These are phyloP conservation scores for Tragopan temminckii DNA, from an alignment of 2,797 vertebrate species.

Conservation along the genomic window DNA sequence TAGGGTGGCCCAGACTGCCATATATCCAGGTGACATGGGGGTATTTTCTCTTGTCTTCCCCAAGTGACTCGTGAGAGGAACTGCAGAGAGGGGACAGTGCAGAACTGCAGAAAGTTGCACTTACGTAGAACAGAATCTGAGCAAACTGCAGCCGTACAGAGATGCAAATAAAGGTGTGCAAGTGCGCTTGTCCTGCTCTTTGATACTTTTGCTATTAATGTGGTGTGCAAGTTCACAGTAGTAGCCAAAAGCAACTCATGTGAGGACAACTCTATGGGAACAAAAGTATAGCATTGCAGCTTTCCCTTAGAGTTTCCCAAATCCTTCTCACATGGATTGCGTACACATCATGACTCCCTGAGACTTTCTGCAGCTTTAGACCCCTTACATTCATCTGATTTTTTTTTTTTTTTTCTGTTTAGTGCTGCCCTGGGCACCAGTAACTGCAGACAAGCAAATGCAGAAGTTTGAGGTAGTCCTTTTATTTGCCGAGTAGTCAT, in stretches of 20 bases:
- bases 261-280: neutral
- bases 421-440: neutral
- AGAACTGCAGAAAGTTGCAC: neutral
- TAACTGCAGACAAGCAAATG: neutral
- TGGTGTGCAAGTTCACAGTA: neutral
- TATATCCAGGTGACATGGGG: neutral
- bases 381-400: neutral
- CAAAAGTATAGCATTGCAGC: neutral
- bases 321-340: neutral
- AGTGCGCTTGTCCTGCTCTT: too few relatives aligned
- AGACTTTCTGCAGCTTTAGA: neutral
- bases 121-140: neutral
- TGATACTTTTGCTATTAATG: rapidly evolving
- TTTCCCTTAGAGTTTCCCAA: neutral
- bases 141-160: neutral
- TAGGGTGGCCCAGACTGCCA: rapidly evolving
- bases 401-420: neutral
- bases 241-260: neutral
- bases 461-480: neutral
- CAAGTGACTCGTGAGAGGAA: neutral
- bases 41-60: neutral
- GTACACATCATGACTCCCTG: neutral
- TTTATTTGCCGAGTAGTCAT: too few relatives aligned
- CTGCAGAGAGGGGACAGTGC: neutral
- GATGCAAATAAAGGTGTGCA: neutral